phyloP scores from a whole-genome alignment of 1,140 invertebrate species.

The Colletes gigas region DNA sequence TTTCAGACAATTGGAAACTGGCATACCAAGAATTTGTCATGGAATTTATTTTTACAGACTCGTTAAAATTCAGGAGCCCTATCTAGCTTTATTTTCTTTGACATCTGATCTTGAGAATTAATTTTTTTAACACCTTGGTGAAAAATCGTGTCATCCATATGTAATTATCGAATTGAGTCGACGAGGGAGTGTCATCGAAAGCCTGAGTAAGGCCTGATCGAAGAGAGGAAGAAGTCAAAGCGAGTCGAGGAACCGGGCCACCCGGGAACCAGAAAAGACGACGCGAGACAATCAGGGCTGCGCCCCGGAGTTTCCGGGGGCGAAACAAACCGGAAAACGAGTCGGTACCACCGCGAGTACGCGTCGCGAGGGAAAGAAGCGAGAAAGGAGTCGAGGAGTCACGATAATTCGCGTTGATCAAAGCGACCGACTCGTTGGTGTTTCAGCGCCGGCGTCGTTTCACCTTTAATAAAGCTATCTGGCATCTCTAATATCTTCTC shows the following conservation, averaged over 20 bases:
- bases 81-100: no score
- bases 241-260: neutral
- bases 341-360: neutral
- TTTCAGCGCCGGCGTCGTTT: slow-evolving; percentile 66
- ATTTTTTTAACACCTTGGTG: no score
- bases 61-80: no score
- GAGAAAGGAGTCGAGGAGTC: slow-evolving; percentile 55
- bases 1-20: no score
- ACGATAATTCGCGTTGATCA: slow-evolving; percentile 71
- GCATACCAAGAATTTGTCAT: no score
- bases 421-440: slow-evolving; percentile 73
- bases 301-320: neutral
- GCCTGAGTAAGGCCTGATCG: neutral
- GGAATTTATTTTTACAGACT: no score
- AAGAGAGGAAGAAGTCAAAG: neutral
- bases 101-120: no score
- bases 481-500: slow-evolving; percentile 73
- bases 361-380: slow-evolving; percentile 10
- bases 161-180: neutral
- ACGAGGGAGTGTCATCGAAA: neutral
- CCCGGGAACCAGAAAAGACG: neutral
- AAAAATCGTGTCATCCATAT: no score
- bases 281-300: slow-evolving; percentile 31
- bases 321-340: slow-evolving; percentile 25
- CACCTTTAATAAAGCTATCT: slow-evolving; percentile 76